These are phyloP conservation scores for Cecidostiba fungosa DNA, from an alignment of 2,888 invertebrate genomes.

Conservation along the genomic window DNA sequence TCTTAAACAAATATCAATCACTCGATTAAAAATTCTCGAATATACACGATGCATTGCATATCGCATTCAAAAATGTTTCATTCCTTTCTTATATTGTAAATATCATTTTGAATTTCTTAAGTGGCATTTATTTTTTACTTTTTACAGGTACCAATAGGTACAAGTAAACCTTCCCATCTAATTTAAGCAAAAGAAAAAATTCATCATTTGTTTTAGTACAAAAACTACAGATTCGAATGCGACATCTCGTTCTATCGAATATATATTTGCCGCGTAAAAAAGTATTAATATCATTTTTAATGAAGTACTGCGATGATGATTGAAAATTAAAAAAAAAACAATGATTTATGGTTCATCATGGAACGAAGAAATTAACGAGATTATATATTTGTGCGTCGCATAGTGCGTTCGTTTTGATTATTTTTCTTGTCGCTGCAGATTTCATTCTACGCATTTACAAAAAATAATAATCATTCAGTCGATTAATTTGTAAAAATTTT, in stretches of 20 bases:
- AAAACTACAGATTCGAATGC: conserved; percentile 61
- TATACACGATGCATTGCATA: conserved; percentile 34
- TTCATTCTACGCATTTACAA: conserved; percentile 41
- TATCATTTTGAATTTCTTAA: conserved; percentile 18
- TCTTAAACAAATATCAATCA: conserved; percentile 52
- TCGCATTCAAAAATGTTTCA: conserved; percentile 46
- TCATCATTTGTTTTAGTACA: conserved; percentile 56
- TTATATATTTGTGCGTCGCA: conserved; percentile 56
- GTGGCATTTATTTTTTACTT: conserved; percentile 25
- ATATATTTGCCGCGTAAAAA: conserved; percentile 58
- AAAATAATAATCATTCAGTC: conserved; percentile 57
- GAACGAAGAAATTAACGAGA: conserved; percentile 27
- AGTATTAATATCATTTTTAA: conserved; percentile 56
- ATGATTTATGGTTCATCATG: conserved; percentile 47
- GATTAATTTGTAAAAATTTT: conserved; percentile 52
- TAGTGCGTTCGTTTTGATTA: conserved; percentile 53
- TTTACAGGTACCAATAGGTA: conserved; percentile 48
- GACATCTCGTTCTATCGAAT: conserved; percentile 55
- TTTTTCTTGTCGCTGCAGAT: conserved; percentile 22
- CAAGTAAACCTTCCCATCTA: conserved; percentile 44
- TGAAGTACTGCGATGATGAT: conserved; percentile 49
- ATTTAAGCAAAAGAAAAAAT: conserved; percentile 43
- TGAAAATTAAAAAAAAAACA: conserved; percentile 38
- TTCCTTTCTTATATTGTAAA: background rate
- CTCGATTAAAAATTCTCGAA: conserved; percentile 50